Evolutionary conservation across 2,888 invertebrate species (phyloP).

Genomic region (Subacronicta megacephala): DNA sequence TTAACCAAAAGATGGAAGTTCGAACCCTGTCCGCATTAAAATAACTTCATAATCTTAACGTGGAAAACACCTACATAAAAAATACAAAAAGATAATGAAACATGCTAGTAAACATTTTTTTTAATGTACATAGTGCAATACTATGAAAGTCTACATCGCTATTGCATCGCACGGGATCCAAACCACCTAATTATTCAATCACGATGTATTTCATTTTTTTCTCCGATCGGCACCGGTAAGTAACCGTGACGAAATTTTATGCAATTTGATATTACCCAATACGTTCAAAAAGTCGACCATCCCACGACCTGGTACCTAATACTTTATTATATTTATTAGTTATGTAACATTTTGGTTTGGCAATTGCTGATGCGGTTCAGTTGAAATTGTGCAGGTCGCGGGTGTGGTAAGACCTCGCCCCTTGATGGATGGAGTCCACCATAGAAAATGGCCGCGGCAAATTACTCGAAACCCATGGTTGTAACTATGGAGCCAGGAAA

Average conservation of each 20-base stretch:
- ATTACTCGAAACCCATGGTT: no score
- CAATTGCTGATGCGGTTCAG: slow-evolving; percentile 33
- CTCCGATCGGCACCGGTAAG: slow-evolving; percentile 30
- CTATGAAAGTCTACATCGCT: slow-evolving; percentile 18
- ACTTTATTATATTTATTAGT: slow-evolving; percentile 32
- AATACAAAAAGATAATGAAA: no score
- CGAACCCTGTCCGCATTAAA: no score
- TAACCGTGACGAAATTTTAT: slow-evolving; percentile 48
- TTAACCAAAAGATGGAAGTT: no score
- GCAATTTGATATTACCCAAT: slow-evolving; percentile 56
- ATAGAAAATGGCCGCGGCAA: no score
- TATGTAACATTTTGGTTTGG: slow-evolving; percentile 39
- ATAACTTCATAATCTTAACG: no score
- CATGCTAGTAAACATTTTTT: no score
- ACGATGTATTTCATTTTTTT: slow-evolving; percentile 47
- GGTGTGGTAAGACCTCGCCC: no score
- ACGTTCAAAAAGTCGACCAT: slow-evolving; percentile 46
- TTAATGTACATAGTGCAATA: no score
- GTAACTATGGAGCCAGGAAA: no score
- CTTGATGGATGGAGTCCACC: no score
- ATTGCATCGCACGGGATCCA: slow-evolving; percentile 23
- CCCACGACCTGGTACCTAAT: slow-evolving; percentile 52
- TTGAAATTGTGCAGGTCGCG: slow-evolving; percentile 29
- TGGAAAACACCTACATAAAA: no score
- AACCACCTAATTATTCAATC: slow-evolving; percentile 47